phyloP scores from a whole-genome alignment of 1,140 invertebrate genomes.

The Bombus waltoni region DNA sequence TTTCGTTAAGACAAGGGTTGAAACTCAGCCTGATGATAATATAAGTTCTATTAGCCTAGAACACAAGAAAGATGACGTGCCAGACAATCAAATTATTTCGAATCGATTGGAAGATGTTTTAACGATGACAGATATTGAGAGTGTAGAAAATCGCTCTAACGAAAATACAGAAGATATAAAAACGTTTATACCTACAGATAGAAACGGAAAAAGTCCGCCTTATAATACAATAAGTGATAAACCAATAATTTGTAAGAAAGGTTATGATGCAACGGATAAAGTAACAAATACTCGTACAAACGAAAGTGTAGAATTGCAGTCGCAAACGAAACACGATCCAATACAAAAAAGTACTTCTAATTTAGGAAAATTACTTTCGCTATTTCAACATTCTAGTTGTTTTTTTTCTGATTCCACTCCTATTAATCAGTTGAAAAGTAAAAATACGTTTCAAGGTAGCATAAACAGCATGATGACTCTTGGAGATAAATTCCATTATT shows the following conservation, averaged over 20 bases:
- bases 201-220: neutral
- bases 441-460: constrained; percentile 61
- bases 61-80: neutral
- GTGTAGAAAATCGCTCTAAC: neutral
- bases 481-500: constrained; percentile 72
- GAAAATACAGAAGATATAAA: constrained; percentile 35
- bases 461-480: constrained; percentile 66
- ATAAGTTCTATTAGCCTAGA: neutral
- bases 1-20: neutral
- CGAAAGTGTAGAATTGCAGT: constrained; percentile 27
- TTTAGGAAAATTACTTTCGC: constrained; percentile 66
- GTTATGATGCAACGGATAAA: neutral
- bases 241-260: neutral
- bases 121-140: neutral
- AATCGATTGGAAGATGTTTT: neutral
- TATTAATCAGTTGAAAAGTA: constrained; percentile 49
- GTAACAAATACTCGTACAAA: neutral
- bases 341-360: constrained; percentile 66
- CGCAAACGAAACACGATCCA: constrained; percentile 39
- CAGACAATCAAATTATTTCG: neutral
- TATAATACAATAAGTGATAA: neutral
- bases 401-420: constrained; percentile 61
- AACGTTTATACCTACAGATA: constrained; percentile 33
- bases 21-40: too few species aligned
- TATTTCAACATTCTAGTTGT: constrained; percentile 71